Evolutionary conservation across 35 echinoderm and acorn worm genomes (phyloP), one percentile per base, ranked within the genome.

Genomic region (Ophiothrix spiculata): DNA sequence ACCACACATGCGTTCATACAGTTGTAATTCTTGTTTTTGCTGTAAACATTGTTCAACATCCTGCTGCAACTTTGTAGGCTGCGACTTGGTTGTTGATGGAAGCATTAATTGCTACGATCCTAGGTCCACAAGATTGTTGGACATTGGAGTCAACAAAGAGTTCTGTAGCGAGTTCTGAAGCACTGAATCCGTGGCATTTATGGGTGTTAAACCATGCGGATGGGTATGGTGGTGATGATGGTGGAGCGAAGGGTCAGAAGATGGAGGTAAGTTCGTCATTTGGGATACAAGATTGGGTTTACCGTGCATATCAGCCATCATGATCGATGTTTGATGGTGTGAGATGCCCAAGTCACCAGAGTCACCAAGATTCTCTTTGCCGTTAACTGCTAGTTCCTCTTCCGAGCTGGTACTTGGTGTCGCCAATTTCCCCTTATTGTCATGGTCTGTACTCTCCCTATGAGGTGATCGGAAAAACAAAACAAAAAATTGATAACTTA

Each of bases 151-250:
- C 73, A 90, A 69, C 88, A 90, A 84, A 35, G 88, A 83, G 75
- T 90, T 90, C 74, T 90, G 88, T 38, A 90, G 81, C 60, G 88
- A 90, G 81, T 90, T 90, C 81, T 90, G 88, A 31, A 90, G 88
- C 81, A 90, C 88, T 29, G 88, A 90, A 40, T 90, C 88, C 36
- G 81, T 40, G 54, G 81, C 74, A 74, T 90, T 84, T 56, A 90
- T 80, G 56, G 81, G 88, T 21, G 88, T 81, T 32, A 90, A 80
- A 54, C 81, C 80, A 56, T 86, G 84, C 32, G 36, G 64, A 33
- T 42, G 36, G 40, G 12, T 29, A 85, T 74, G 49, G 36, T 83
- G 80, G 41, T 32, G 38, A 39, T 85, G 83, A 45, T 77, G 69
- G 46, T 86, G 84, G 1, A 29, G 74, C 0, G 42, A 73, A 33